Evolutionary conservation across 2,113 vertebrate genomes (phyloP).

Genomic region (Corythoichthys haematopterus): DNA sequence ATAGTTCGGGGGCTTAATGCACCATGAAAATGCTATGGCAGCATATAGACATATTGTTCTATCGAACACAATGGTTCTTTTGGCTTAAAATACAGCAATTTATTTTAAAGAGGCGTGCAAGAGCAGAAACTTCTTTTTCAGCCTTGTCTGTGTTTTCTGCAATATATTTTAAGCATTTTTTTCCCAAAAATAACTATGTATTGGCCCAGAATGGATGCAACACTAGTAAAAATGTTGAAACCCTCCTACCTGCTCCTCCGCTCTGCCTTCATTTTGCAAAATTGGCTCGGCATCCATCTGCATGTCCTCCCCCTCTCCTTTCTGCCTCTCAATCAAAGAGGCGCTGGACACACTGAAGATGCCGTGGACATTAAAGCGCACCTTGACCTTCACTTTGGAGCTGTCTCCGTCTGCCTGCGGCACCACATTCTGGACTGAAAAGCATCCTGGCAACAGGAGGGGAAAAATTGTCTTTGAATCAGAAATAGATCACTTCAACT

Average conservation of each 20-base stretch:
- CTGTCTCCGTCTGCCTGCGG: slow-evolving; percentile 87
- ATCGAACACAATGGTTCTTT: too few relatives aligned
- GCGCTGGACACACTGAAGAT: slow-evolving; percentile 90
- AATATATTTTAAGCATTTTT: too few relatives aligned
- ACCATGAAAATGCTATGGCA: too few relatives aligned
- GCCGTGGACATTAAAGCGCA: slow-evolving; percentile 87
- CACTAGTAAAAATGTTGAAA: not conserved
- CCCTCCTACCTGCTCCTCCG: slow-evolving; percentile 79
- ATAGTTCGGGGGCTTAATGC: too few relatives aligned
- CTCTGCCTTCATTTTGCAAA: slow-evolving; percentile 79
- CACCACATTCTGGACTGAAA: slow-evolving; percentile 86
- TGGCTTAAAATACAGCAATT: too few relatives aligned
- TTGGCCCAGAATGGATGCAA: too few relatives aligned
- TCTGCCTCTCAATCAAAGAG: slow-evolving; percentile 86
- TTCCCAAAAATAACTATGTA: too few relatives aligned
- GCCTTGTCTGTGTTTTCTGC: too few relatives aligned
- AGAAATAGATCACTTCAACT: slow-evolving; percentile 2
- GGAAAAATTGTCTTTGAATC: not conserved
- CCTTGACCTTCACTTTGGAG: slow-evolving; percentile 94
- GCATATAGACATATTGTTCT: too few relatives aligned
- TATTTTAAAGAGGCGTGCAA: too few relatives aligned
- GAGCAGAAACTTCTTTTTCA: too few relatives aligned
- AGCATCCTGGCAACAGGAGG: slow-evolving; percentile 73
- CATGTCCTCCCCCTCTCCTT: slow-evolving; percentile 73
- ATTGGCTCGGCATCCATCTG: slow-evolving; percentile 83